phyloP scores from a whole-genome alignment of 2,888 invertebrate genomes.

The Sepiola atlantica region DNA sequence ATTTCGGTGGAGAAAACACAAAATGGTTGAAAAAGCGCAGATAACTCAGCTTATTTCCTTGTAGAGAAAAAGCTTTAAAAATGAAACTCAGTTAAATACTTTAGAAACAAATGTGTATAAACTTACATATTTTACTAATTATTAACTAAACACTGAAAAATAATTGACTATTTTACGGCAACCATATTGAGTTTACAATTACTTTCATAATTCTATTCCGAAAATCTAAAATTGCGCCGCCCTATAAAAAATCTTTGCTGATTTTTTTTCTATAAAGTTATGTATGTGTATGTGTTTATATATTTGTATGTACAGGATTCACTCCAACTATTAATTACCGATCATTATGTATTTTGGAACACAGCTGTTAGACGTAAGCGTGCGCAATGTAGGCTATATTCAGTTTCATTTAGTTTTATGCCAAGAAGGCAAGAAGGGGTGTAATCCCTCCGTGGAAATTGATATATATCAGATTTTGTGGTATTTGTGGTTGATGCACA shows the following conservation, averaged over 20 bases:
- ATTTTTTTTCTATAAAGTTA: too few species aligned
- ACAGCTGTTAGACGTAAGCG: too few species aligned
- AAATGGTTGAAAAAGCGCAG: neutral
- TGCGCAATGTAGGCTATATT: too few species aligned
- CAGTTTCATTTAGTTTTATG: too few species aligned
- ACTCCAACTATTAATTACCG: too few species aligned
- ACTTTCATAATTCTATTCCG: too few species aligned
- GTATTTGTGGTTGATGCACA: too few species aligned
- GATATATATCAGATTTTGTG: too few species aligned
- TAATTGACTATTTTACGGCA: neutral
- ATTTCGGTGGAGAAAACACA: neutral
- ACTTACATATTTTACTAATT: neutral
- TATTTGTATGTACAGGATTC: neutral
- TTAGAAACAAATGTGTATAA: neutral
- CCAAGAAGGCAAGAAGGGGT: too few species aligned
- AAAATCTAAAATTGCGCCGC: neutral
- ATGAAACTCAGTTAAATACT: neutral
- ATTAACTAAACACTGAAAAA: neutral
- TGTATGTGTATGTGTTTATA: neutral
- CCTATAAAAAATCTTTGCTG: too few species aligned
- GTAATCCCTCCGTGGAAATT: too few species aligned
- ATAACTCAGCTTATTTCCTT: neutral
- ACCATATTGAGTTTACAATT: neutral
- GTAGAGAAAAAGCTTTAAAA: neutral
- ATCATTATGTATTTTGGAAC: too few species aligned